Percentiles rank a stretch among this genome's conserved stretches.
These are phyloP conservation scores for Microvelia longipes DNA, from an alignment of 1,140 invertebrate genomes.

Conservation along the genomic window DNA sequence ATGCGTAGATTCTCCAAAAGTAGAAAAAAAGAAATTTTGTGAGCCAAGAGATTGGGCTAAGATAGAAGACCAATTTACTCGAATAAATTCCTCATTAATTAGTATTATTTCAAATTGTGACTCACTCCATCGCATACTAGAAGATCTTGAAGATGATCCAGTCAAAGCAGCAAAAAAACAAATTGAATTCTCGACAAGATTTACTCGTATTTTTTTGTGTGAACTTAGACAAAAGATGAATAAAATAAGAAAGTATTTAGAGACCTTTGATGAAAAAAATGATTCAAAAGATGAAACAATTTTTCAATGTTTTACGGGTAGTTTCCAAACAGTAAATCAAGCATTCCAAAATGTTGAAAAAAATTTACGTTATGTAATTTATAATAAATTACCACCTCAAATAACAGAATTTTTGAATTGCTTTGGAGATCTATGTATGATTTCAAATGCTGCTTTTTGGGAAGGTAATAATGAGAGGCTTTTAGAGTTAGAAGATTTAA, in stretches of 20 bases:
- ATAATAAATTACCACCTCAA: not conserved
- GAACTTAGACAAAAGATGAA: not conserved
- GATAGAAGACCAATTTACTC: not conserved
- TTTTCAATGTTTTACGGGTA: not conserved
- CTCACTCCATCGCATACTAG: not conserved
- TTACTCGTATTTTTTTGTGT: not conserved
- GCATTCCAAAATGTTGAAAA: not conserved
- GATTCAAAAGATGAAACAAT: not conserved
- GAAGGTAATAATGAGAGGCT: not conserved
- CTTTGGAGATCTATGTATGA: not conserved
- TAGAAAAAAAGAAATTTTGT: not conserved
- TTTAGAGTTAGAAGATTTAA: not conserved
- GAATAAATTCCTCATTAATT: not conserved
- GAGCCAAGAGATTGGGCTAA: not conserved
- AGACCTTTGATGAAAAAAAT: not conserved
- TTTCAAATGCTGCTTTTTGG: not conserved
- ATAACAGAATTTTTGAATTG: not conserved
- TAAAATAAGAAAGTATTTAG: not conserved
- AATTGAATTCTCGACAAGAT: not conserved
- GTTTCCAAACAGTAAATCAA: not conserved
- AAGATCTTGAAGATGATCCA: not conserved
- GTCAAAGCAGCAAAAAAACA: not conserved
- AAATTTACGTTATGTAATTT: not conserved
- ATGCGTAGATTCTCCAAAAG: too few species aligned
- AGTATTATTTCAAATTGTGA: not conserved